Base-by-base conservation (phyloP, 2,888 invertebrate genomes). In the Mimumesa dahlbomi region DNA sequence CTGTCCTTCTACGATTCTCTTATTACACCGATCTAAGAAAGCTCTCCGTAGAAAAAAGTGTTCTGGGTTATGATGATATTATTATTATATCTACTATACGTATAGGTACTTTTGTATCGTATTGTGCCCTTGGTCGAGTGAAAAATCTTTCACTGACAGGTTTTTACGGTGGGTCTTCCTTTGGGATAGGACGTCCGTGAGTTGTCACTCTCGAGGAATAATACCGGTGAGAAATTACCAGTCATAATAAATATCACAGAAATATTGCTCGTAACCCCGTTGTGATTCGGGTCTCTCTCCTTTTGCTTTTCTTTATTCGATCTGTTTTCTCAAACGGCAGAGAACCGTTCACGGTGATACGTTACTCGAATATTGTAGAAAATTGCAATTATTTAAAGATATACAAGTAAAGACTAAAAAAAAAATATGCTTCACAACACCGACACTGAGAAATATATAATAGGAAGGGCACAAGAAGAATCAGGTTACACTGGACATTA, bases 231-330 rank as follows among this genome's bases (percentile, higher is more conserved):
- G 65, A 79, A 82, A 80, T 79, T 75, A 82, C 69, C 82, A 71
- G 78, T 86, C 87, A 87, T 85, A 85, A 79, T 82, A 82, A n/a
- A n/a, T 87, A 84, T 86, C 86, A 87, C 86, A 84, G 82, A 78
- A 48, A 18, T 52, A 57, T 65, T 59, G 72, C 59, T 71, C 34
- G 54, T 45, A 54, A 34, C 4, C 34, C 34, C 6, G n/a, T 11
- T 2, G 25, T 7, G 25, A 25, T 4, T 34, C 4, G 11, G 5
- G 29, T 4, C 29, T 38, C 13, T n/a, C 3, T 4, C 38, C 38
- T n/a, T 3, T 3, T n/a, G 4, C n/a, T 38, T 5, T 13, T 34
- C 22, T 34, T 13, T 21, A n/a, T 18, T 54, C 9, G 29, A 11
- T n/a, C 34, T 19, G 29, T 6, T 25, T 11, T 13, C 18, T 25